Percentiles rank a stretch among this genome's conserved stretches.
Evolutionary conservation across 2,113 vertebrate genomes (phyloP).

Genomic region (Dendrocopos noguchii): DNA sequence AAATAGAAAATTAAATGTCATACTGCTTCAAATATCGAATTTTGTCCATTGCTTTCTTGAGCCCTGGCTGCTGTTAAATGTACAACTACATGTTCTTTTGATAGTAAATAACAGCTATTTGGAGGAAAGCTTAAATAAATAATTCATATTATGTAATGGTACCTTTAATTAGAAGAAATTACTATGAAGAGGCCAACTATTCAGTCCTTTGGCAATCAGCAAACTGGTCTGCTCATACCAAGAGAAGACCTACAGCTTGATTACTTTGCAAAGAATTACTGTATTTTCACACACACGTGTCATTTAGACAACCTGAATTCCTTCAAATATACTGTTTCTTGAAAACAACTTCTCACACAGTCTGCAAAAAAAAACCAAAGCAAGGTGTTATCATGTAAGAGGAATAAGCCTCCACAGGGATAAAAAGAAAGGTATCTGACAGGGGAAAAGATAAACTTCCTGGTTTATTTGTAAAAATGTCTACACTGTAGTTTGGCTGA

Average conservation of each 20-base stretch:
- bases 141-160: background rate
- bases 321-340: constrained; percentile 8
- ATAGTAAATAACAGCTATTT: background rate
- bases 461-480: background rate
- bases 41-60: background rate
- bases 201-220: background rate
- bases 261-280: background rate
- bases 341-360: background rate
- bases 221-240: constrained; percentile 6
- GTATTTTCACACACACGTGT: background rate
- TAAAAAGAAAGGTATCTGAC: background rate
- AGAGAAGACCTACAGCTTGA: constrained; percentile 26
- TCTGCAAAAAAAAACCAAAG: constrained; percentile 18
- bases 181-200: background rate
- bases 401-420: background rate
- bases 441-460: background rate
- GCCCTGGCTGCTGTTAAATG: background rate
- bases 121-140: background rate
- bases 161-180: constrained; percentile 29
- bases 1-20: background rate
- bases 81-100: background rate
- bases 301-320: constrained; percentile 37
- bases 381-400: background rate
- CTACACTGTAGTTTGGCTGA: background rate
- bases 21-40: background rate